Evolutionary conservation across 2,797 vertebrate species (phyloP).

Genomic region (Melanotaenia trifasciata): DNA sequence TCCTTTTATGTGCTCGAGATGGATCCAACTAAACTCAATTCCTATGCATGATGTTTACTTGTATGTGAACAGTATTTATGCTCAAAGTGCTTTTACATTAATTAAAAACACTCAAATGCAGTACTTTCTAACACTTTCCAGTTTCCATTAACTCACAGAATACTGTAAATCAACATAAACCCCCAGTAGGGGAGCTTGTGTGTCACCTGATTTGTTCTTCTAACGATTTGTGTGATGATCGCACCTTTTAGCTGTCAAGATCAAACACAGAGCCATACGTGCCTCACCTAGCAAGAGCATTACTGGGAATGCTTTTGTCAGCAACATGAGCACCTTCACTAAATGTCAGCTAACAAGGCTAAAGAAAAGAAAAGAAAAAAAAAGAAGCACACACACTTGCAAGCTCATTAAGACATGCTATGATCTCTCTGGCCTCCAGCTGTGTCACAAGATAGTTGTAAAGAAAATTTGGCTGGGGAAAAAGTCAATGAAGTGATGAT

Average conservation of each 20-base stretch:
- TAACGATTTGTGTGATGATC: constrained; percentile 52
- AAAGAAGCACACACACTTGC: constrained; percentile 39
- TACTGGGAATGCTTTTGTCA: constrained; percentile 64
- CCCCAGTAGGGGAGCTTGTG: constrained; percentile 18
- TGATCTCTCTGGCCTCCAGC: constrained; percentile 64
- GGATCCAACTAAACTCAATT: neutral
- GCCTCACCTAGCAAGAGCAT: constrained; percentile 24
- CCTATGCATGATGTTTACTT: neutral
- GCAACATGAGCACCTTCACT: constrained; percentile 60
- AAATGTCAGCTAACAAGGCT: constrained; percentile 73
- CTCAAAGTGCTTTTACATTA: neutral
- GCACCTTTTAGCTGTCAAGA: constrained; percentile 52
- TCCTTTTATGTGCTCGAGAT: neutral
- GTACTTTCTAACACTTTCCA: neutral
- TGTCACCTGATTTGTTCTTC: constrained; percentile 44
- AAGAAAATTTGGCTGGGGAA: constrained; percentile 71
- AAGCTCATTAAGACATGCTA: constrained; percentile 71
- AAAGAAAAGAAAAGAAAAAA: constrained; percentile 63
- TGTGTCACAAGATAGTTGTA: constrained; percentile 66
- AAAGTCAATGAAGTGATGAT: constrained; percentile 83
- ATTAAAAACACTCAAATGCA: neutral
- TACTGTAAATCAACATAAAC: constrained; percentile 29
- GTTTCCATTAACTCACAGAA: constrained; percentile 30
- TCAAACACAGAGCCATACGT: constrained; percentile 48
- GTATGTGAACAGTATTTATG: neutral